Conservation (phyloP, 2,888 invertebrate genomes). For the Ormyrus pomaceus region DNA sequence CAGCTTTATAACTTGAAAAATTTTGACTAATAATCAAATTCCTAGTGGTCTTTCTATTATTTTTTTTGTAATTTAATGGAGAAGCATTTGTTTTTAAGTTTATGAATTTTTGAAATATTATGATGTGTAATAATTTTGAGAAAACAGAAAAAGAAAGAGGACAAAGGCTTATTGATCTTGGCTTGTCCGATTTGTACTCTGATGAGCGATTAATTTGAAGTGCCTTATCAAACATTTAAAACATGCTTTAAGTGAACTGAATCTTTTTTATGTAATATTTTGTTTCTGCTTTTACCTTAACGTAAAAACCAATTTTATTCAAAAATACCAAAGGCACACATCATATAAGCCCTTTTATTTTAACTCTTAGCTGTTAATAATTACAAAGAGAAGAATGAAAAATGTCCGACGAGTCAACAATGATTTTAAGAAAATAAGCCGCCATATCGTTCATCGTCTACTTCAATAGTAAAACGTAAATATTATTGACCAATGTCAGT, state of each 20-base stretch:
- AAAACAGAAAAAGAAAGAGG: background rate
- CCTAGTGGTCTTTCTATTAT: background rate
- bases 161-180: background rate
- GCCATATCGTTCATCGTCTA: constrained; percentile 41
- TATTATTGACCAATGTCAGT: constrained; percentile 31
- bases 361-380: constrained; percentile 19
- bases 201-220: constrained; percentile 45
- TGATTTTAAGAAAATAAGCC: constrained; percentile 20
- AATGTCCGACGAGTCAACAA: constrained; percentile 38
- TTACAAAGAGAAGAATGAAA: constrained; percentile 10
- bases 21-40: no score
- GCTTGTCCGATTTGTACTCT: constrained; percentile 10
- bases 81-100: background rate
- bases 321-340: constrained; percentile 22
- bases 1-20: no score
- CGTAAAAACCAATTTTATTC: background rate
- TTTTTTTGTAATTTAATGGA: constrained; percentile 27
- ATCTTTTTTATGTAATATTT: background rate
- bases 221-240: constrained; percentile 47
- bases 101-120: constrained; percentile 19
- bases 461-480: constrained; percentile 20
- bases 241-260: constrained; percentile 23
- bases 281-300: constrained; percentile 6
- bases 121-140: constrained; percentile 31
- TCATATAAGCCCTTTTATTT: constrained; percentile 8